Base-by-base conservation (phyloP, 2,888 invertebrate species). In the Epinotia brunnichana region DNA sequence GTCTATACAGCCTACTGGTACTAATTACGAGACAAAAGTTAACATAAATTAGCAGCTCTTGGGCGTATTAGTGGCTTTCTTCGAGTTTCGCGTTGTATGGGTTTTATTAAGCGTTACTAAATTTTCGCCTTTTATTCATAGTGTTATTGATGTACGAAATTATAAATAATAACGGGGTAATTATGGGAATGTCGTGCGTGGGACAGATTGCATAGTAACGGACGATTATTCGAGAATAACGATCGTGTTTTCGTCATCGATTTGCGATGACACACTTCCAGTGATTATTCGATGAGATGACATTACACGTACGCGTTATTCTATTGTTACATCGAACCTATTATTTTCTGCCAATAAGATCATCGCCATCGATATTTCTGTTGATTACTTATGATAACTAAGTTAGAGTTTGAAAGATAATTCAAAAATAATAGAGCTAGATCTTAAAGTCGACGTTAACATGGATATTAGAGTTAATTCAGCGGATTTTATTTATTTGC, bases 1-100 rank as follows among this genome's bases (percentile, higher is more conserved):
- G 88, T 85, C 85, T 81, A 79, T 79, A 82, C 83, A 78, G 78
- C 54, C 70, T n/a, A n/a, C n/a, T n/a, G 75, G 75, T 78, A 79
- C 83, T 89, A 87, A 89, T 89, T 87, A 85, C 77, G 79, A 72
- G 77, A 81, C 80, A 83, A 83, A 83, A 81, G 81, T 79, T 74
- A 81, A 86, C 84, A 82, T 81, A 80, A 86, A 87, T 90, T 88
- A 89, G 84, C 89, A 87, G 85, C 83, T 88, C 83, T 77, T 77
- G 81, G 79, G 79, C 82, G 78, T 87, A 80, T 85, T 90, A 88
- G 74, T 79, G 80, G 79, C 81, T 84, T 86, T 83, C 81, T 81
- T 84, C 83, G 74, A 78, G 76, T 77, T 78, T 79, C 81, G 78
- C 81, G 78, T 86, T 87, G 82, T 87, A 81, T 78, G 77, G 62